Percentiles rank a stretch among this genome's conserved stretches.
phyloP scores from a whole-genome alignment of 2,797 vertebrate genomes.

The Epinephelus malabaricus region DNA sequence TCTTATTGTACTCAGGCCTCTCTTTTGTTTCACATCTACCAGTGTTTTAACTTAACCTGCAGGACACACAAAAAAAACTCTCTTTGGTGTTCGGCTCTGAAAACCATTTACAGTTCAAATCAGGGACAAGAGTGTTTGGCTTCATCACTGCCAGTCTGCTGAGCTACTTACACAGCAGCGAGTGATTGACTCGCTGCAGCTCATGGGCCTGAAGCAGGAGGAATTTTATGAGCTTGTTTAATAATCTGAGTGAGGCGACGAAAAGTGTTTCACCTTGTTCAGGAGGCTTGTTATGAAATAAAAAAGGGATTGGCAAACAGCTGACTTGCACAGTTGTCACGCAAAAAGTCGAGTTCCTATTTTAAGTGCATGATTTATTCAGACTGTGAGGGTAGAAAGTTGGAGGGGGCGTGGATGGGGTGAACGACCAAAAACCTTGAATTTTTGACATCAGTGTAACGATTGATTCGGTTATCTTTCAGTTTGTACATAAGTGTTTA shows the following conservation, averaged over 20 bases:
- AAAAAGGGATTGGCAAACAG: conserved; percentile 36
- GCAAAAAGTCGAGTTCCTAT: conserved; percentile 20
- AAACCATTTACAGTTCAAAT: conserved; percentile 67
- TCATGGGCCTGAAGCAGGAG: conserved; percentile 21
- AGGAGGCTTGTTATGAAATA: conserved; percentile 37
- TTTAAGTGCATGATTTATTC: conserved; percentile 33
- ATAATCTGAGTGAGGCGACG: conserved; percentile 42
- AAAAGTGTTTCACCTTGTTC: conserved; percentile 31
- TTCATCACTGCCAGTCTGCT: conserved; percentile 44
- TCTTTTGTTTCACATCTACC: conserved; percentile 16
- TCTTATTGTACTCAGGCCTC: conserved; percentile 9
- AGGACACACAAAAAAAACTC: conserved; percentile 35
- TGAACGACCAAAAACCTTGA: conserved; percentile 43
- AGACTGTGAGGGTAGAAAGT: conserved; percentile 7
- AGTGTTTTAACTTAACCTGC: conserved; percentile 41
- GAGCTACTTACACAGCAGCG: conserved; percentile 31
- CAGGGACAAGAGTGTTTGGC: conserved; percentile 58
- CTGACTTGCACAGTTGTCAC: conserved; percentile 35
- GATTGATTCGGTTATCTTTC: conserved; percentile 57
- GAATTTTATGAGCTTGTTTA: conserved; percentile 51
- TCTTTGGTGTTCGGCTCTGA: conserved; percentile 31
- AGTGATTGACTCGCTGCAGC: conserved; percentile 38
- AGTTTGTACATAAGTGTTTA: conserved; percentile 52
- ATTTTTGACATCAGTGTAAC: conserved; percentile 25
- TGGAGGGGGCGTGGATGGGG: not conserved